These are phyloP conservation scores for Sminthurinus aureus DNA, from an alignment of 2,888 invertebrate genomes.

Conservation along the genomic window DNA sequence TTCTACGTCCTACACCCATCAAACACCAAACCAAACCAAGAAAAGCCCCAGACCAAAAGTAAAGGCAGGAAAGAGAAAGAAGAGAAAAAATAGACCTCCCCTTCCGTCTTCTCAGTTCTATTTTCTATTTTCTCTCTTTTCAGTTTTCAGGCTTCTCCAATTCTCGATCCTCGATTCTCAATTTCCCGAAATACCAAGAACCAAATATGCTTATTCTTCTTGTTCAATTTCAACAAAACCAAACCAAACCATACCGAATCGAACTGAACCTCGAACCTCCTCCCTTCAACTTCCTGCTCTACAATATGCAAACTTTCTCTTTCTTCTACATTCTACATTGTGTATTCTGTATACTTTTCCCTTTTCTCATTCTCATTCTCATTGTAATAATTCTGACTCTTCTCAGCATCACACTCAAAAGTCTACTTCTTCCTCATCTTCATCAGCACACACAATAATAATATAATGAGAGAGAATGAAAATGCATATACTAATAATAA, in stretches of 20 bases:
- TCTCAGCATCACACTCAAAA: neutral
- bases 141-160: neutral
- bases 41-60: neutral
- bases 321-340: neutral
- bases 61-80: neutral
- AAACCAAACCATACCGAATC: too few relatives aligned
- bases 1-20: neutral
- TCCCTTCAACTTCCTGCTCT: neutral
- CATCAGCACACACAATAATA: neutral
- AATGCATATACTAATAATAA: neutral
- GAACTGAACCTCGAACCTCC: neutral
- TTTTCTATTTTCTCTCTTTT: neutral
- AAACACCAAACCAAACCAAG: neutral
- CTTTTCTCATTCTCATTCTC: neutral
- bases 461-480: neutral
- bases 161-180: too few relatives aligned
- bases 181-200: too few relatives aligned
- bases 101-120: neutral
- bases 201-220: neutral
- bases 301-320: neutral
- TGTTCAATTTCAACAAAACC: too few relatives aligned
- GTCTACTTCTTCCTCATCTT: neutral
- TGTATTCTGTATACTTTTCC: neutral
- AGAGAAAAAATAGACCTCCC: slow-evolving; percentile 13
- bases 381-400: neutral